Base-by-base conservation (phyloP, 2,797 vertebrate species). In the Oryzias dopingdopingensis region DNA sequence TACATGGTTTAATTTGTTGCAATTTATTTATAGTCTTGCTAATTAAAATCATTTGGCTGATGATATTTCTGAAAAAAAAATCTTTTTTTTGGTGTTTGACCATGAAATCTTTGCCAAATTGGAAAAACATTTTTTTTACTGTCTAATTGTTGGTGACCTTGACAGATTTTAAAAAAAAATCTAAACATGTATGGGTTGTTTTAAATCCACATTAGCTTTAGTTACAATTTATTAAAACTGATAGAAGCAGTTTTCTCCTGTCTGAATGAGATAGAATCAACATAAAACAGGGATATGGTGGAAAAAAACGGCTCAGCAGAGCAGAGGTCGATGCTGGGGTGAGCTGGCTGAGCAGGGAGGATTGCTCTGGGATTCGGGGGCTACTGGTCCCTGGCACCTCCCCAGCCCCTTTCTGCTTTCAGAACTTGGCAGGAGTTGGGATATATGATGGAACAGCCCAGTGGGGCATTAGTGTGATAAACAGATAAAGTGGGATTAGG, bases 401-500 rank as follows among this genome's bases (percentile, higher is more conserved):
- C 79, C 80, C 78, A 76, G 81, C 72, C 67, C 71, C 57, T 76
- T 64, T 76, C 79, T 81, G 74, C 60, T 56, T 80, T 58, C 57
- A 61, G 64, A 80, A 72, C 62, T 79, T 85, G 84, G 84, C 84
- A 81, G 77, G 80, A 76, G 74, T 65, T 14, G 49, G 75, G 73
- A 62, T 77, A 61, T 62, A 77, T 53, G 76, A 77, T 75, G 81
- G 78, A 83, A 71, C 76, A 63, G 66, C 72, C 71, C 79, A 64
- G 42, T 69, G 22, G 77, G 85, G 76, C 59, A 52, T 67, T 62
- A 57, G 73, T 80, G 72, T 80, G 80, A 85, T 84, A 76, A 83
- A 83, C 77, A 79, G 77, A 75, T 84, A 73, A 77, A 85, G 70
- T 64, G 43, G 76, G 70, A 74, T 67, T 69, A 82, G 71, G 78